Conservation (phyloP, 2,113 vertebrate species). For the Actenoides hombroni region DNA sequence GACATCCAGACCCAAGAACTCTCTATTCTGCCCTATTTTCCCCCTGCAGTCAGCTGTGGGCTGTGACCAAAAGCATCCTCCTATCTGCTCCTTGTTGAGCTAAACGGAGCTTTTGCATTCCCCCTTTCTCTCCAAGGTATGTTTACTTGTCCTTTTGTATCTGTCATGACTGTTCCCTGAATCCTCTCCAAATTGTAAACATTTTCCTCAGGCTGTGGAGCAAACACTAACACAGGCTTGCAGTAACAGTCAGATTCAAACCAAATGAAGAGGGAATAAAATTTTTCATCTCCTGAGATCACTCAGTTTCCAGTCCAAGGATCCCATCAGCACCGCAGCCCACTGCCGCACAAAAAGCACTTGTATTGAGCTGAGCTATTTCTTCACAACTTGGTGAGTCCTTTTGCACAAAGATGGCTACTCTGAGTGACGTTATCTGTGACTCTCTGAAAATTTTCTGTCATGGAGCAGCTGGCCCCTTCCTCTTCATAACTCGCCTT, state of each 20-base stretch:
- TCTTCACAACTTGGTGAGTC: neutral
- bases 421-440: neutral
- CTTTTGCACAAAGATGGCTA: neutral
- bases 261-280: conserved; percentile 20
- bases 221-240: conserved; percentile 24
- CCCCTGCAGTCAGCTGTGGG: neutral
- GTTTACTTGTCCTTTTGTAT: conserved; percentile 38
- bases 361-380: neutral
- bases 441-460: neutral
- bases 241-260: neutral
- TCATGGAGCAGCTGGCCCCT: neutral
- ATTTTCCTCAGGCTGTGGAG: neutral
- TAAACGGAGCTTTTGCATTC: neutral
- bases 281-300: conserved; percentile 18
- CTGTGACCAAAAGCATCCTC: neutral
- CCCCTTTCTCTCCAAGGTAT: conserved; percentile 20
- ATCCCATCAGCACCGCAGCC: neutral
- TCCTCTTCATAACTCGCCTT: neutral
- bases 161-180: conserved; percentile 22
- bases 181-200: conserved; percentile 40
- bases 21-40: neutral
- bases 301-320: neutral
- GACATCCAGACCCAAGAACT: neutral
- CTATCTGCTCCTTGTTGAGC: neutral
- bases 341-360: neutral